phyloP scores from a whole-genome alignment of 2,113 vertebrate species.

The Callithrix jacchus region DNA sequence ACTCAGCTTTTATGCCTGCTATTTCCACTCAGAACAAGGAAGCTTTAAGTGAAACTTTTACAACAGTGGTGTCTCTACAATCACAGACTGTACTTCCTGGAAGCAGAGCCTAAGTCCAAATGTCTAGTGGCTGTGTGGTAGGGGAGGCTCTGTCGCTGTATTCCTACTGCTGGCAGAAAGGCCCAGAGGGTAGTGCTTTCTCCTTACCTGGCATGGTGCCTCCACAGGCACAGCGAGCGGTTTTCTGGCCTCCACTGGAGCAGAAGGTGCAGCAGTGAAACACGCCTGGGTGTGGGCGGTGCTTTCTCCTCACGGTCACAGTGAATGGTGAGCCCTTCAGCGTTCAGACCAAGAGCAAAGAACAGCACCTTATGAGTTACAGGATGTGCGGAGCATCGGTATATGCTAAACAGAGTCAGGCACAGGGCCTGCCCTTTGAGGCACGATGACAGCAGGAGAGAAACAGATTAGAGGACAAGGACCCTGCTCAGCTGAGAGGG shows the following conservation, averaged over 20 bases:
- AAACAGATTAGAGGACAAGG: neutral
- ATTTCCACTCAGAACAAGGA: neutral
- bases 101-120: neutral
- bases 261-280: conserved; percentile 98
- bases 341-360: conserved; percentile 55
- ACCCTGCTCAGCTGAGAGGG: neutral
- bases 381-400: neutral
- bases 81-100: neutral
- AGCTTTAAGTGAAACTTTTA: neutral
- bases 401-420: neutral
- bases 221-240: conserved; percentile 90
- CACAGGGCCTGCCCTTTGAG: neutral
- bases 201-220: conserved; percentile 94
- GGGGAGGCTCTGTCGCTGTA: neutral
- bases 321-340: conserved; percentile 91
- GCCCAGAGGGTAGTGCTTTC: too few relatives aligned
- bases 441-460: neutral
- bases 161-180: neutral
- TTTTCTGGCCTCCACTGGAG: conserved; percentile 93
- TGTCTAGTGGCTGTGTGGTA: neutral
- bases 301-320: conserved; percentile 87
- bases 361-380: neutral
- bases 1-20: neutral
- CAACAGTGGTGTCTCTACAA: neutral
- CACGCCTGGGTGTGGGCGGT: conserved; percentile 85